phyloP scores from a whole-genome alignment of 2,888 invertebrate species.

The Hermaeophaga mercurialis region DNA sequence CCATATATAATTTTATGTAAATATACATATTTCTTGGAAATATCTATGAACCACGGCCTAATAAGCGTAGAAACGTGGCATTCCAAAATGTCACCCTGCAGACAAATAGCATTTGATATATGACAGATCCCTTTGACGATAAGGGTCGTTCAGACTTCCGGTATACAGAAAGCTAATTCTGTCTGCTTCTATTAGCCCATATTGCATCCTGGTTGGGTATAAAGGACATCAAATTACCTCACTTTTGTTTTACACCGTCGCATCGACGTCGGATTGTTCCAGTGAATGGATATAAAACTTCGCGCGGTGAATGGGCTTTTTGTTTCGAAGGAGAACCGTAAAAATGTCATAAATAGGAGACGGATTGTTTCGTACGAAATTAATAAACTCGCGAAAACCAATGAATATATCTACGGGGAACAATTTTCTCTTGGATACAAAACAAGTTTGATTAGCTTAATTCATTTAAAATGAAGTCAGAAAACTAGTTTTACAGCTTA shows the following conservation, averaged over 20 bases:
- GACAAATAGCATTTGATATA: neutral
- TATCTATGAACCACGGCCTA: no score
- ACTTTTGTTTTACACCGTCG: slow-evolving; percentile 18
- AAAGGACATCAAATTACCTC: slow-evolving; percentile 23
- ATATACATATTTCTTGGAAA: no score
- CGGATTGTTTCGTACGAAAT: no score
- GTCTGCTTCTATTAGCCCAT: neutral
- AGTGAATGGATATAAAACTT: slow-evolving; percentile 17
- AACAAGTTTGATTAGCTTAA: no score
- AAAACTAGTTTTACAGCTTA: no score
- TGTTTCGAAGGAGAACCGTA: neutral
- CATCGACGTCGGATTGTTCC: slow-evolving; percentile 12
- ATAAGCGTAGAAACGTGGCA: neutral
- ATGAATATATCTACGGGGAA: no score
- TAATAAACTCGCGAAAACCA: no score
- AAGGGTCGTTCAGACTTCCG: neutral
- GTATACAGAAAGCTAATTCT: slow-evolving; percentile 1
- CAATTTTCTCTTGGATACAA: no score
- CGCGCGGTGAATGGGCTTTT: neutral
- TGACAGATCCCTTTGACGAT: neutral
- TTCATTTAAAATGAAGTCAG: no score
- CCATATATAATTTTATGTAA: no score
- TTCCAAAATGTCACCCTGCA: neutral
- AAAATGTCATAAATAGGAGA: slow-evolving; percentile 6
- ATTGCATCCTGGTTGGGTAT: slow-evolving; percentile 7